Evolutionary conservation across 92 coral and sea anemone species (phyloP).

Genomic region (Porites divaricata): DNA sequence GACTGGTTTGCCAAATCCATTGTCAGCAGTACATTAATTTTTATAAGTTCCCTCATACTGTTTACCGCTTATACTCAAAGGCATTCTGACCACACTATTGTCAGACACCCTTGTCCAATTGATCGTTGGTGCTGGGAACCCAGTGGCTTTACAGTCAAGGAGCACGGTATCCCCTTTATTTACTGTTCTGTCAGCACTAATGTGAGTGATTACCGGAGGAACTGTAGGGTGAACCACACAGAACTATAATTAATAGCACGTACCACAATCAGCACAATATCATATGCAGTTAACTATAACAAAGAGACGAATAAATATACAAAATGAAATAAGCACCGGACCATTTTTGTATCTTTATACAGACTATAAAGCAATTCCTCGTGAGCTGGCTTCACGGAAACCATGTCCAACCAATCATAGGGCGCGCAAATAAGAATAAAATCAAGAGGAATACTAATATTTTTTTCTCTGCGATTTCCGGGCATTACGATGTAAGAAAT

Average conservation of each 20-base stretch:
- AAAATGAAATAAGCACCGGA: no score
- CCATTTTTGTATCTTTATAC: no score
- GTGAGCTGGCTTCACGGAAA: no score
- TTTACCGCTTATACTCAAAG: conserved; percentile 5
- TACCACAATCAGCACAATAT: no score
- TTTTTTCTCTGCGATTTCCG: no score
- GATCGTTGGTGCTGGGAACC: conserved; percentile 37
- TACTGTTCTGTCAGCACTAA: conserved; percentile 15
- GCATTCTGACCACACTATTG: neutral
- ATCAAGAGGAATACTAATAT: no score
- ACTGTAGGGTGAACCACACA: neutral
- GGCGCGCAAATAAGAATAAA: no score
- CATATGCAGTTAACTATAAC: no score
- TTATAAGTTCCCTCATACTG: conserved; percentile 30
- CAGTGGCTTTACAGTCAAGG: conserved; percentile 50
- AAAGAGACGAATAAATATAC: no score
- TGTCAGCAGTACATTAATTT: conserved; percentile 22
- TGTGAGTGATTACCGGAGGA: conserved; percentile 21
- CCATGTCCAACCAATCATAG: no score
- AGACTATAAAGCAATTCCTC: no score
- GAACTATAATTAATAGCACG: neutral
- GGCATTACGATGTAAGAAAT: no score
- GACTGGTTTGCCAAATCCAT: neutral
- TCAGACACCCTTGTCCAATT: conserved; percentile 30
- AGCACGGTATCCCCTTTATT: conserved; percentile 22